Evolutionary conservation across 1,140 invertebrate genomes (phyloP).

Genomic region (Calosoma granatense): DNA sequence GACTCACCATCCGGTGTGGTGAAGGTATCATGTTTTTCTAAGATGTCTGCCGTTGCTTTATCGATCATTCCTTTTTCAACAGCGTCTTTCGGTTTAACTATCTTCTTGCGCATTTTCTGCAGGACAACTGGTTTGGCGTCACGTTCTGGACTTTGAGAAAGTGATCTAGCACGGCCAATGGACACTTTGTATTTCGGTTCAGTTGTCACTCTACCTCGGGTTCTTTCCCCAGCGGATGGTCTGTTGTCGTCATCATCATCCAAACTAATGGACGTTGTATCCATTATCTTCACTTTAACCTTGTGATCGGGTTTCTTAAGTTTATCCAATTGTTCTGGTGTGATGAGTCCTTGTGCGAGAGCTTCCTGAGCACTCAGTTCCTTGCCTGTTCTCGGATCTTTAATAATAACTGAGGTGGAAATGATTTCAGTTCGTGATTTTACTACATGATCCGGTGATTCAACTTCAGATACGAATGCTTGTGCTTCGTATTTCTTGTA

Average conservation of each 20-base stretch:
- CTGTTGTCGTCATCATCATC: conserved; percentile 30
- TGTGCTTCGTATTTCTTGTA: conserved; percentile 44
- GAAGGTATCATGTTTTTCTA: conserved; percentile 49
- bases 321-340: conserved; percentile 31
- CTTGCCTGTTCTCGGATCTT: conserved; percentile 40
- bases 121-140: conserved; percentile 60
- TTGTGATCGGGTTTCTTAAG: conserved; percentile 16
- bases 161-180: conserved; percentile 45
- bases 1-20: conserved; percentile 44
- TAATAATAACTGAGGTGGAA: conserved; percentile 18
- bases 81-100: conserved; percentile 60
- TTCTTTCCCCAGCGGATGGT: conserved; percentile 44
- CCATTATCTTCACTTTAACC: conserved; percentile 31
- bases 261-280: conserved; percentile 30
- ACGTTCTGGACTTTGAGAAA: conserved; percentile 41
- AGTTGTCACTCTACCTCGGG: conserved; percentile 45
- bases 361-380: conserved; percentile 43
- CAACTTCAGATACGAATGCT: conserved; percentile 21
- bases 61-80: conserved; percentile 64
- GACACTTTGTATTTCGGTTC: conserved; percentile 59
- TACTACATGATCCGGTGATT: conserved; percentile 18
- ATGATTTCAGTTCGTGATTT: conserved; percentile 14
- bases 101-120: conserved; percentile 66
- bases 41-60: conserved; percentile 54
- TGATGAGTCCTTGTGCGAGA: conserved; percentile 41